Conservation (phyloP, 2,113 vertebrate genomes). For the Collichthys lucidus region DNA sequence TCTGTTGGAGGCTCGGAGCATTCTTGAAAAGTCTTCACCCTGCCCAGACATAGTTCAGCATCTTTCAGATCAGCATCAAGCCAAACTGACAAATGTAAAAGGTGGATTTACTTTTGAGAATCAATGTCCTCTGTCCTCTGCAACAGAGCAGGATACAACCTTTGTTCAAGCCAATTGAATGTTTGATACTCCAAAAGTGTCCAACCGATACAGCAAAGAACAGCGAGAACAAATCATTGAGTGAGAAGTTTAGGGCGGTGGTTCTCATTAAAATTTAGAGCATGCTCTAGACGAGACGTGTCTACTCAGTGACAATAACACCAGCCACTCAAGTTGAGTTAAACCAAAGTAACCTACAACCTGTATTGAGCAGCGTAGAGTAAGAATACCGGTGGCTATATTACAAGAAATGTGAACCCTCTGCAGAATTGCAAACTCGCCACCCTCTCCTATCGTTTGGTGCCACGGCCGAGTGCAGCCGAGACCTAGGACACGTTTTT, state of each 20-base stretch:
- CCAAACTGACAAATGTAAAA: background rate
- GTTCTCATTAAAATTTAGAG: background rate
- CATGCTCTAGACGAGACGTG: background rate
- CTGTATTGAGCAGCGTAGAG: background rate
- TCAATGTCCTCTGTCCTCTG: background rate
- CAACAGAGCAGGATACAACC: background rate
- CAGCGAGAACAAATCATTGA: background rate
- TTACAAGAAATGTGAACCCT: slow-evolving; percentile 42
- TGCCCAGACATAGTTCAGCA: no score
- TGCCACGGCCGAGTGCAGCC: slow-evolving; percentile 37
- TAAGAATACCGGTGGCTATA: background rate
- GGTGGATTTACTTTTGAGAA: background rate
- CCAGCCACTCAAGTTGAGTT: background rate
- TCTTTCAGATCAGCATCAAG: background rate
- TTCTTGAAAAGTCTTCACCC: no score
- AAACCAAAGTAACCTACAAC: background rate
- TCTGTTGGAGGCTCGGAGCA: no score
- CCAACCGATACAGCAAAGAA: background rate
- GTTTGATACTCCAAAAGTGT: background rate
- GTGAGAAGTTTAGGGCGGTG: background rate
- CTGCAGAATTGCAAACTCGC: background rate
- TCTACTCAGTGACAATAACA: background rate
- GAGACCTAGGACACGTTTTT: slow-evolving; percentile 32
- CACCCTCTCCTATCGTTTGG: slow-evolving; percentile 4
- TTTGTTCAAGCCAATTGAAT: background rate